phyloP scores from a whole-genome alignment of 23 tunicate genomes.

The Ciona savignyi region DNA sequence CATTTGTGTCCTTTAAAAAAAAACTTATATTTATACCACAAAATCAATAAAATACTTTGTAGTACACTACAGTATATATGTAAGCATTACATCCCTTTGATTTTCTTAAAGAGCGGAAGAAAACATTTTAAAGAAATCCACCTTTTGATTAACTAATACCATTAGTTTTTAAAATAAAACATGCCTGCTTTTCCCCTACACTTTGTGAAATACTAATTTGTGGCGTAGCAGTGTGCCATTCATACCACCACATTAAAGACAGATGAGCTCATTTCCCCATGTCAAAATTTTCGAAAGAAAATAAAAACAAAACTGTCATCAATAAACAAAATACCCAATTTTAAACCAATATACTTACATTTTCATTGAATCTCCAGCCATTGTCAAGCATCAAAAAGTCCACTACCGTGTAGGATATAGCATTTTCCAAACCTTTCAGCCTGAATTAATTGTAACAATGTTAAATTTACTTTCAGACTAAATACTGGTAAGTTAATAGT shows the following conservation, averaged over 20 bases:
- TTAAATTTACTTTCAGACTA: neutral
- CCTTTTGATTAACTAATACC: no score
- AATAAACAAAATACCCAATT: neutral
- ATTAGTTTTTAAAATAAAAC: no score
- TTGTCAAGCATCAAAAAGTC: conserved; percentile 67
- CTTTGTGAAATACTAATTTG: no score
- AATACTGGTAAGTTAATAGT: neutral
- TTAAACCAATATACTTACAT: conserved; percentile 7
- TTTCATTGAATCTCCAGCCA: conserved; percentile 84
- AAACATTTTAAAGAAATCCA: neutral
- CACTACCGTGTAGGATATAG: conserved; percentile 62
- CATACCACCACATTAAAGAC: no score
- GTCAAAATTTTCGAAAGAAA: no score
- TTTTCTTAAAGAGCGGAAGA: neutral
- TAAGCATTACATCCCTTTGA: neutral
- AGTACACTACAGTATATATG: no score
- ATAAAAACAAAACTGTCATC: neutral
- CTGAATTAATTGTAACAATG: conserved; percentile 7
- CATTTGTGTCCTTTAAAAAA: no score
- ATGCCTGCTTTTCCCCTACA: no score
- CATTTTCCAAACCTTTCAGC: conserved; percentile 75
- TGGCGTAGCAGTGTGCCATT: no score
- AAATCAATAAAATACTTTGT: no score
- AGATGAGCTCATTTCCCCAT: no score
- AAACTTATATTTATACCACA: no score